A percentile compares a stretch with the other conserved stretches of the same genome.
These are phyloP conservation scores for Brachyhypopomus gauderio DNA, from an alignment of 2,113 vertebrate species.

Conservation along the genomic window DNA sequence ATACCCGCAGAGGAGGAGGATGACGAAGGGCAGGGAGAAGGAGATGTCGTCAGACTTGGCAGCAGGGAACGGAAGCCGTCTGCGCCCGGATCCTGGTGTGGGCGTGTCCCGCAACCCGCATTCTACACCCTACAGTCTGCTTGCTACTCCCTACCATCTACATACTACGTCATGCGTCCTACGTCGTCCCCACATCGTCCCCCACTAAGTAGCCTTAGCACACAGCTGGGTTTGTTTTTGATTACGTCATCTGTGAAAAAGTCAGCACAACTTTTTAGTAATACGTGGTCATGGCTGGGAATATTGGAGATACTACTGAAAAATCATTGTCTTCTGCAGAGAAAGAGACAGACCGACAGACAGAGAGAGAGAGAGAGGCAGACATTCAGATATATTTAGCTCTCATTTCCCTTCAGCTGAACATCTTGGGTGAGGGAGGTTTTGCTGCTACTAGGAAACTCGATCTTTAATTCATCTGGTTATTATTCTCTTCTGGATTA, in stretches of 20 bases:
- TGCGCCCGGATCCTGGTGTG: background rate
- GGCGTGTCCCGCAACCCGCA: too few relatives aligned
- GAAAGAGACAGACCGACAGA: background rate
- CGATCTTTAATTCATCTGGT: background rate
- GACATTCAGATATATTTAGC: constrained; percentile 20
- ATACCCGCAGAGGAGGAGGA: background rate
- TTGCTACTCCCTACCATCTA: too few relatives aligned
- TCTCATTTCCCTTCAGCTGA: constrained; percentile 14
- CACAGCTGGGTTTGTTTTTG: too few relatives aligned
- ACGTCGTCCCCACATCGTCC: too few relatives aligned
- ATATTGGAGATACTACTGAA: background rate
- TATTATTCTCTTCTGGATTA: background rate
- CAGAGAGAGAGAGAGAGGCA: background rate
- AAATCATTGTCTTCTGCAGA: background rate
- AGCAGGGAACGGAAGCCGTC: background rate
- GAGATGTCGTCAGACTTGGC: background rate
- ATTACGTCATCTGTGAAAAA: too few relatives aligned
- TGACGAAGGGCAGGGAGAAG: background rate
- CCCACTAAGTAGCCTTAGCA: too few relatives aligned
- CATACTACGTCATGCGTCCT: too few relatives aligned
- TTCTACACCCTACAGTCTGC: too few relatives aligned
- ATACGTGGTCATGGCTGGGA: background rate
- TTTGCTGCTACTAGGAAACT: background rate
- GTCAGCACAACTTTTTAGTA: too few relatives aligned
- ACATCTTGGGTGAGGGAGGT: background rate